Evolutionary conservation across 2,888 invertebrate species (phyloP).

Genomic region (Alitta virens): DNA sequence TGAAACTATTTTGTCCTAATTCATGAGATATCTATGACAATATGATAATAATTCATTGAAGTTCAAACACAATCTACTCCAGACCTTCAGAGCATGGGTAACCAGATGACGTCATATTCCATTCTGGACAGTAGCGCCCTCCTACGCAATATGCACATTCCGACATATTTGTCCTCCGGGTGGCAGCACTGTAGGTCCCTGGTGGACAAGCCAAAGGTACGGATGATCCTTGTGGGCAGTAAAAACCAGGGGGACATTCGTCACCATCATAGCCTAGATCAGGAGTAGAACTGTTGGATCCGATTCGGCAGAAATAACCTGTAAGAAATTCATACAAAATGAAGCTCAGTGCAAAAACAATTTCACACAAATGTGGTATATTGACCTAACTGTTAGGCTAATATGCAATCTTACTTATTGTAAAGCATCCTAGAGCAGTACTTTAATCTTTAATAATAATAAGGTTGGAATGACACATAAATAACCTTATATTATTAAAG

Average conservation of each 20-base stretch:
- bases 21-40: too few species aligned
- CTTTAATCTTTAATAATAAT: too few species aligned
- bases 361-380: too few species aligned
- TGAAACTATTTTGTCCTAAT: too few species aligned
- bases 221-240: constrained; percentile 43
- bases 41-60: too few species aligned
- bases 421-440: too few species aligned
- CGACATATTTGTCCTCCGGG: constrained; percentile 27
- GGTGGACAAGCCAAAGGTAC: constrained; percentile 37
- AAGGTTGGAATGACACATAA: too few species aligned
- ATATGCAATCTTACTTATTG: too few species aligned
- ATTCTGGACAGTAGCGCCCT: constrained; percentile 49
- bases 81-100: constrained; percentile 44
- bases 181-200: constrained; percentile 27
- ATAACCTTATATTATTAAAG: too few species aligned
- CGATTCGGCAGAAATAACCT: constrained; percentile 46
- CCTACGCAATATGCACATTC: constrained; percentile 48
- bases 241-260: constrained; percentile 47
- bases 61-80: too few species aligned
- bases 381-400: too few species aligned
- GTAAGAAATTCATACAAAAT: neutral
- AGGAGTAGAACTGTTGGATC: constrained; percentile 39
- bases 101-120: constrained; percentile 41
- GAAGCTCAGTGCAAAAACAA: neutral
- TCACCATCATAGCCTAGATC: constrained; percentile 36